Base-by-base conservation (phyloP, 1,140 invertebrate species). In the Papilio helenus region DNA sequence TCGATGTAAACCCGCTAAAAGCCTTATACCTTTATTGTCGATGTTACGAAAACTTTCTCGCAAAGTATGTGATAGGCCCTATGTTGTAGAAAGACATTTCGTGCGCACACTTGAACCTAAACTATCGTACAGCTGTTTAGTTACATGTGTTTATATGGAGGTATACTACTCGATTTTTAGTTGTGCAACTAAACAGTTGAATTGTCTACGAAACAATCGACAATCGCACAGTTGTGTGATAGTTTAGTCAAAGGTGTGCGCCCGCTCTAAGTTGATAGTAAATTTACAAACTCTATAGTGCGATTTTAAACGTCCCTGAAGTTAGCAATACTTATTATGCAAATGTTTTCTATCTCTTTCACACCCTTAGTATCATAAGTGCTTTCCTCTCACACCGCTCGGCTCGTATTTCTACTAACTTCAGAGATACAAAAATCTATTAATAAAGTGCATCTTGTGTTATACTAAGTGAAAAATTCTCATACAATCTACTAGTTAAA, bases 401-500 rank as follows among this genome's bases (percentile, higher is more conserved):
- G 14, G 16, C 20, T 3, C 23, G 5, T 16, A 34, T 29, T 29
- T 29, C 9, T 14, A 9, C 2, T 65, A 68, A 68, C 61, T 68
- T 68, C 61, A 29, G 26, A 68, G 58, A 29, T 18, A 29, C 2
- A 26, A 61, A 23, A 12, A 26, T 68, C 9, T 9, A 23, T 26
- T 0, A 68, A 14, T 26, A 26, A 61, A 61, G 2, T 58, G 5
- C 20, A 23, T 58, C 20, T 23, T 12, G 9, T 26, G 58, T 61
- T 26, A 26, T 26, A 61, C 23, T 65, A 58, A 58, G n/a, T 51
- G 14, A 58, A 10, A 58, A 76, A 18, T 42, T 61, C n/a, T 42
- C 26, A 76, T 29, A 58, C 0, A 76, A 76, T 77, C 16, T 65
- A 77, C n/a, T 55, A 55, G n/a, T 55, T 16, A 14, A 77, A 65